phyloP scores from a whole-genome alignment of 35 echinoderm and acorn worm genomes.

The Apostichopus japonicus region DNA sequence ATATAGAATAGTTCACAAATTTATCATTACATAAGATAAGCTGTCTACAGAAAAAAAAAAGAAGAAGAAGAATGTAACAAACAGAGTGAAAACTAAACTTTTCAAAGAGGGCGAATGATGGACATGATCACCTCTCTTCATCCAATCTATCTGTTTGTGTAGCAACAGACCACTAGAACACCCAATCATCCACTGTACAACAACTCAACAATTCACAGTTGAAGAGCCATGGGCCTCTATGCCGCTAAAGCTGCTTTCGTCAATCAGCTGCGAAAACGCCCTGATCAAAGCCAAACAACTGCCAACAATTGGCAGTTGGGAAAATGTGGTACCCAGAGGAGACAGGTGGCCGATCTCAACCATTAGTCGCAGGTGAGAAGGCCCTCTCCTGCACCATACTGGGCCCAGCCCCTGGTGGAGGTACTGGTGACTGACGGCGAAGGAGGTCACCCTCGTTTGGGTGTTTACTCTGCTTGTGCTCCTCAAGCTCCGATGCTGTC shows the following conservation, averaged over 20 bases:
- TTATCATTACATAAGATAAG: conserved; percentile 28
- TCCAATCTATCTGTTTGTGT: neutral
- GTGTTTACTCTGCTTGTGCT: conserved; percentile 93
- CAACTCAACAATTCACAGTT: conserved; percentile 36
- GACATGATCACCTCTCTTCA: conserved; percentile 37
- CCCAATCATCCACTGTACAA: conserved; percentile 51
- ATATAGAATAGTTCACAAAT: conserved; percentile 34
- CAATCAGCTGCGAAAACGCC: conserved; percentile 61
- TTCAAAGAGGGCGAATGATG: neutral
- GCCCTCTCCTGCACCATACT: conserved; percentile 34
- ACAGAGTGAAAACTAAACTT: conserved; percentile 7
- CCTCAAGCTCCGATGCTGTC: conserved; percentile 91
- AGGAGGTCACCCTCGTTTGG: conserved; percentile 17
- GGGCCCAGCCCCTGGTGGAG: neutral
- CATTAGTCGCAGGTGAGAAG: conserved; percentile 49
- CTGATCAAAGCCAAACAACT: conserved; percentile 62
- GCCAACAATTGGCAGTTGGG: conserved; percentile 49
- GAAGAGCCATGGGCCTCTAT: conserved; percentile 33
- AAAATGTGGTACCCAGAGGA: conserved; percentile 48
- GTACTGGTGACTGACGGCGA: conserved; percentile 28
- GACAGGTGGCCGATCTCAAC: conserved; percentile 34
- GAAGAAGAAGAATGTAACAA: conserved; percentile 19
- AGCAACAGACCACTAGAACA: conserved; percentile 30
- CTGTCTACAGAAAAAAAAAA: conserved; percentile 20
- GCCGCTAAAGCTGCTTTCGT: conserved; percentile 66